Percentiles rank a stretch among this genome's conserved stretches.
phyloP scores from a whole-genome alignment of 2,113 vertebrate species.

The Stomatorhinus ivindoensis region DNA sequence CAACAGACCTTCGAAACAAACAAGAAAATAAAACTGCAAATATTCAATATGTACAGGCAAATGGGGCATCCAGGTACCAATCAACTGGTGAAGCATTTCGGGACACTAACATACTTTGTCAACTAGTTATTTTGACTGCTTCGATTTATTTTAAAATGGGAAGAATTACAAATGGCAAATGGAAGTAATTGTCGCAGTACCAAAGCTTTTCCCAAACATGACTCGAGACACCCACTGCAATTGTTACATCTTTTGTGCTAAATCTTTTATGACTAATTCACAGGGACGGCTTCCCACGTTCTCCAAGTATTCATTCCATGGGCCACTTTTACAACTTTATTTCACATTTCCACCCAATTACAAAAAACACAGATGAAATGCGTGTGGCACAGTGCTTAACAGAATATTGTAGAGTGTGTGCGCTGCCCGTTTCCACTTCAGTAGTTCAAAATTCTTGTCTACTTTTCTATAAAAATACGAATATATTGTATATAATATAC shows the following conservation, averaged over 20 bases:
- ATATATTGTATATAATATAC: constrained; percentile 49
- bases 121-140: background rate
- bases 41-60: background rate
- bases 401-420: background rate
- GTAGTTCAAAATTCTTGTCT: constrained; percentile 40
- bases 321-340: background rate
- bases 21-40: background rate
- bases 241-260: constrained; percentile 9
- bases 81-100: background rate
- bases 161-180: constrained; percentile 3
- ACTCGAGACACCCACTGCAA: background rate
- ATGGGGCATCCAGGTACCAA: background rate
- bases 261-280: constrained; percentile 4
- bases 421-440: background rate
- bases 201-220: background rate
- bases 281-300: background rate
- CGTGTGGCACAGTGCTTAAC: background rate
- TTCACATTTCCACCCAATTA: background rate
- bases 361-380: background rate
- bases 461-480: constrained; percentile 63
- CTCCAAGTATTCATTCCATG: background rate
- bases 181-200: background rate
- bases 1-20: constrained; percentile 12
- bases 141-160: background rate
- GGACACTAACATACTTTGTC: background rate